Percentiles rank a stretch among this genome's conserved stretches.
phyloP scores from a whole-genome alignment of 2,888 invertebrate species.

The Stenotaenia linearis region DNA sequence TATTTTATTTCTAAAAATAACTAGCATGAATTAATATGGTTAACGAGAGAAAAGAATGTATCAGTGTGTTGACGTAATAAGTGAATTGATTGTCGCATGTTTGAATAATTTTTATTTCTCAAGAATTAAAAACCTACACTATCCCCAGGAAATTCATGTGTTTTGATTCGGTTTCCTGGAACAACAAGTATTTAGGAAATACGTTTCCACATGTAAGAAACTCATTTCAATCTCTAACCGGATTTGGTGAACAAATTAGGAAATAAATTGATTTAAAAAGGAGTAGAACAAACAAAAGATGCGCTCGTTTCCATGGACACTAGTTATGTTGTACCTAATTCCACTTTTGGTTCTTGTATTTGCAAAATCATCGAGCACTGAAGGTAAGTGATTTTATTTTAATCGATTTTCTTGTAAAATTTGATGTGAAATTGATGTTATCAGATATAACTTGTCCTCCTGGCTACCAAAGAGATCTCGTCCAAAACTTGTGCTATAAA shows the following conservation, averaged over 20 bases:
- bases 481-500: background rate
- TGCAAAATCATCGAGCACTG: background rate
- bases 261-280: background rate
- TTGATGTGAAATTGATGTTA: too few relatives aligned
- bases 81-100: background rate
- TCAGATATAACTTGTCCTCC: background rate
- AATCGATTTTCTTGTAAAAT: background rate
- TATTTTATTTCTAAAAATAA: background rate
- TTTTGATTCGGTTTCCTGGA: background rate
- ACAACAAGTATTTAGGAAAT: background rate
- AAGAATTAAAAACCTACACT: background rate
- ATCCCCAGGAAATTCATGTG: background rate
- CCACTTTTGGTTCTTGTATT: background rate
- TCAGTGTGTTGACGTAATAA: background rate
- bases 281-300: background rate
- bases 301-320: background rate
- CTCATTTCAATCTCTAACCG: background rate
- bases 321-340: background rate
- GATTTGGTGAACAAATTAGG: background rate
- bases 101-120: background rate
- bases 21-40: background rate
- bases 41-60: background rate
- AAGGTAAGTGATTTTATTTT: background rate
- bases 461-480: background rate
- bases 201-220: background rate